Percentiles rank a stretch among this genome's conserved stretches.
These are phyloP conservation scores for Siniperca scherzeri DNA, from an alignment of 2,797 vertebrate species.

Conservation along the genomic window DNA sequence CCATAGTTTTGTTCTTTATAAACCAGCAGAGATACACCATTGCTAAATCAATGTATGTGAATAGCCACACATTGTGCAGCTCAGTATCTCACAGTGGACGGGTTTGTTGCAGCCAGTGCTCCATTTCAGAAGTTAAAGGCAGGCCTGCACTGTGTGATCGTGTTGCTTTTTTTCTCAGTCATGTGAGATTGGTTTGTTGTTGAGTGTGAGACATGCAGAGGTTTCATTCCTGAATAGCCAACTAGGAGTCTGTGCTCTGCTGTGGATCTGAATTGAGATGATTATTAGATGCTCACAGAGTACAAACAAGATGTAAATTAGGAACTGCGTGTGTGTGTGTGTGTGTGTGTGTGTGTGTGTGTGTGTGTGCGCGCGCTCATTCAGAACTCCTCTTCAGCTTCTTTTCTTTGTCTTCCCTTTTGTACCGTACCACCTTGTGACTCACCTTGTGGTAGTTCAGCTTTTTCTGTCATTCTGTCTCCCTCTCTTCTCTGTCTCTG, in stretches of 20 bases:
- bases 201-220: slow-evolving; percentile 19
- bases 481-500: slow-evolving; percentile 11
- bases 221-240: slow-evolving; percentile 22
- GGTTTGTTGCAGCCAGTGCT: slow-evolving; percentile 22
- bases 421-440: slow-evolving; percentile 3
- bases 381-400: slow-evolving; percentile 1
- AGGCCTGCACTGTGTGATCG: slow-evolving; percentile 20
- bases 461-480: slow-evolving; percentile 21
- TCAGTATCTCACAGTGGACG: slow-evolving; percentile 14
- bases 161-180: neutral
- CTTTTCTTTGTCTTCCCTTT: slow-evolving; percentile 4
- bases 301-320: slow-evolving; percentile 47
- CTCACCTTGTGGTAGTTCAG: slow-evolving; percentile 27
- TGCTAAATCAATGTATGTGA: slow-evolving; percentile 17
- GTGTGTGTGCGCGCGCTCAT: neutral
- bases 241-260: slow-evolving; percentile 15
- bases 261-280: slow-evolving; percentile 34
- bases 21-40: slow-evolving; percentile 6
- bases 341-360: too few relatives aligned
- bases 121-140: slow-evolving; percentile 30
- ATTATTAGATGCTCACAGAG: slow-evolving; percentile 20
- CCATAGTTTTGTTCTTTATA: neutral
- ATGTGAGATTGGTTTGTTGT: slow-evolving; percentile 43
- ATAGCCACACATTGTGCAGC: slow-evolving; percentile 11
- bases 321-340: neutral